Conservation (phyloP, 2,888 invertebrate genomes). For the Microctonus hyperodae region DNA sequence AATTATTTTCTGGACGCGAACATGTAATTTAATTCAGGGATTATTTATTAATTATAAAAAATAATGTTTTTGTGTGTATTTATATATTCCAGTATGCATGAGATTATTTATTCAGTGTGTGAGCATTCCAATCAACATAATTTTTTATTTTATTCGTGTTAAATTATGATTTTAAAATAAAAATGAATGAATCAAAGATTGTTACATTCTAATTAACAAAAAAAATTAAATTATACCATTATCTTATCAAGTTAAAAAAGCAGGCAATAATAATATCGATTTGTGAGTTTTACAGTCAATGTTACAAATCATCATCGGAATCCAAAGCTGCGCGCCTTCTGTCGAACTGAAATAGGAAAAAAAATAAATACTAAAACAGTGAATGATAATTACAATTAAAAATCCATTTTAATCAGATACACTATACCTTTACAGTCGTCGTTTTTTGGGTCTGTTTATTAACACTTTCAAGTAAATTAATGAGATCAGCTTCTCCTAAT, state of each 20-base stretch:
- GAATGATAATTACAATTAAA: background rate
- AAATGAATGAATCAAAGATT: slow-evolving; percentile 11
- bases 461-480: slow-evolving; percentile 83
- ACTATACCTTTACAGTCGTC: slow-evolving; percentile 77
- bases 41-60: slow-evolving; percentile 10
- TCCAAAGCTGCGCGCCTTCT: slow-evolving; percentile 87
- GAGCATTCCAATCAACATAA: slow-evolving; percentile 20
- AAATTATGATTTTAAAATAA: slow-evolving; percentile 7
- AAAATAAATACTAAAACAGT: background rate
- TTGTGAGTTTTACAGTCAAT: slow-evolving; percentile 13
- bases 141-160: slow-evolving; percentile 22
- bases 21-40: background rate
- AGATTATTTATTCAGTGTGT: slow-evolving; percentile 12
- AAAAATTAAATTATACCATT: slow-evolving; percentile 2
- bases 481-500: slow-evolving; percentile 86
- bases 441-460: slow-evolving; percentile 82
- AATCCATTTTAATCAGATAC: background rate
- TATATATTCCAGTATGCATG: background rate
- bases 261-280: background rate
- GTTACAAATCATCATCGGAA: slow-evolving; percentile 70
- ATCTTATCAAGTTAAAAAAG: background rate
- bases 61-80: background rate
- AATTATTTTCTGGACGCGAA: slow-evolving; percentile 25
- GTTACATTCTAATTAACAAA: background rate
- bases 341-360: slow-evolving; percentile 73